These are phyloP conservation scores for Variabilichromis moorii DNA, from an alignment of 2,113 vertebrate species.

Conservation along the genomic window DNA sequence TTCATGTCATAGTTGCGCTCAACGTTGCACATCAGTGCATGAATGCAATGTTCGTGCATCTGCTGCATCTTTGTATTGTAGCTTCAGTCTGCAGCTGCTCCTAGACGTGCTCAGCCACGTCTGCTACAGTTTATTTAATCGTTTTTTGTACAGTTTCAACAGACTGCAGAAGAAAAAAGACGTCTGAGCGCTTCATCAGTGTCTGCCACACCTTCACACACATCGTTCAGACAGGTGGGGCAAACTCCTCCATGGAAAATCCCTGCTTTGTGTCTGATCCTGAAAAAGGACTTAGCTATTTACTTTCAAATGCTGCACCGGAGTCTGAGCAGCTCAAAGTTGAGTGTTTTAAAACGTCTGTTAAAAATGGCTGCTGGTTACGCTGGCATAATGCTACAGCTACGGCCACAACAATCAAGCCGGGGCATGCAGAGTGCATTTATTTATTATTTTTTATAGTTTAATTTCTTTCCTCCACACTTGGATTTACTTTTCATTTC, in stretches of 20 bases:
- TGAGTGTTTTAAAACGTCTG: rapidly evolving
- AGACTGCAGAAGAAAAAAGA: neutral
- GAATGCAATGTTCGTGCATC: neutral
- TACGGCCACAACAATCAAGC: neutral
- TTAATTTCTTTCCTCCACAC: neutral
- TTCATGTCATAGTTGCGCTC: neutral
- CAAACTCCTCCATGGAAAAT: neutral
- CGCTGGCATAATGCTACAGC: rapidly evolving
- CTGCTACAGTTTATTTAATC: neutral
- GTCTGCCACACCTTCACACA: neutral
- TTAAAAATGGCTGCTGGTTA: neutral
- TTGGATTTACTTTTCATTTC: neutral
- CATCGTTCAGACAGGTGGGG: neutral
- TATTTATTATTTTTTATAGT: neutral
- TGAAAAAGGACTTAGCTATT: neutral
- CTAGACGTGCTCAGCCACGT: neutral
- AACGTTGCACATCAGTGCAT: neutral
- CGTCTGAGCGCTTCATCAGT: neutral
- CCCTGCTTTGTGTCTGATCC: neutral
- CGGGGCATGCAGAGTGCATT: rapidly evolving
- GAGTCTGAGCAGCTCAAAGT: neutral
- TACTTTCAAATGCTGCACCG: rapidly evolving
- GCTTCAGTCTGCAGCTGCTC: neutral
- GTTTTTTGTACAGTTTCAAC: neutral
- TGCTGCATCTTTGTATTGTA: neutral